phyloP scores from a whole-genome alignment of 2,888 invertebrate species.

The Opisthograptis luteolata region DNA sequence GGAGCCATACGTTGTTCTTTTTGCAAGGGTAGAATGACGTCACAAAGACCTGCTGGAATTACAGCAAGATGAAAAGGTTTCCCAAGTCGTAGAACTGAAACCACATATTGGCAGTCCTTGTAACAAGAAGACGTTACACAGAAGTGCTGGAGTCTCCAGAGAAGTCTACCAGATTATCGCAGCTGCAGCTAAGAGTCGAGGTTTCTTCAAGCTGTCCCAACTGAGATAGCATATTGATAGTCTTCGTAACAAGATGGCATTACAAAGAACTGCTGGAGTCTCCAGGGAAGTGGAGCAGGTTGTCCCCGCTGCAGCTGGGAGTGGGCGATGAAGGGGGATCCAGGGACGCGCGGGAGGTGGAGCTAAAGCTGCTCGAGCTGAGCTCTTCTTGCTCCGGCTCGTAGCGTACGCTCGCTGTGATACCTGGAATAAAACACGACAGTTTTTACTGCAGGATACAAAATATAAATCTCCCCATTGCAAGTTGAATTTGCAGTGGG shows the following conservation, averaged over 20 bases:
- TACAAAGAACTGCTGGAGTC: slow-evolving; percentile 89
- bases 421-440: slow-evolving; percentile 47
- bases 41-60: no score
- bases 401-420: slow-evolving; percentile 80
- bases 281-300: slow-evolving; percentile 91
- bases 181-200: no score
- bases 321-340: slow-evolving; percentile 90
- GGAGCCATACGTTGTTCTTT: no score
- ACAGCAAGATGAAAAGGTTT: not conserved
- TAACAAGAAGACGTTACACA: slow-evolving; percentile 56
- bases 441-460: no score
- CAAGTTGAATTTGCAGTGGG: no score
- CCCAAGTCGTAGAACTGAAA: not conserved
- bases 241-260: slow-evolving; percentile 1
- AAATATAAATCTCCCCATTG: no score
- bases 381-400: slow-evolving; percentile 90
- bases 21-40: no score
- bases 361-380: slow-evolving; percentile 93
- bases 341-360: slow-evolving; percentile 90
- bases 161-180: slow-evolving; percentile 86
- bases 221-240: not conserved
- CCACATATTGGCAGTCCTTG: not conserved
- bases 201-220: not conserved
- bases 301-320: slow-evolving; percentile 89
- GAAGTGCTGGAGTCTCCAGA: slow-evolving; percentile 91